Base-by-base conservation (phyloP, 2,888 invertebrate species). In the Fragum fragum region DNA sequence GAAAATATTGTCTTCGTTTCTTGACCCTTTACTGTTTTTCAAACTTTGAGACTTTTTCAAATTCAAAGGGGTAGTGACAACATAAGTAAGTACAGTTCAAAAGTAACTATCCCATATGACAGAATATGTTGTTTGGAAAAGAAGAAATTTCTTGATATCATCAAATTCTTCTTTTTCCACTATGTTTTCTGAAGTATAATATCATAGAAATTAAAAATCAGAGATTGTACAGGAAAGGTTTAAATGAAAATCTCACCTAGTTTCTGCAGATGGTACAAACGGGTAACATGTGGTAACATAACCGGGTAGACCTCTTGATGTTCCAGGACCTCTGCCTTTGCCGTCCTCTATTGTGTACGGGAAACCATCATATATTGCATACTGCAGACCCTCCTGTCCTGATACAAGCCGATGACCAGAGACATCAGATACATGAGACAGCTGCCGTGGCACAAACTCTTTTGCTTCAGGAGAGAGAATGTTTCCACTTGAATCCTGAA, bases 231-330 rank as follows among this genome's bases (percentile, higher is more conserved):
- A n/a, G n/a, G n/a, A n/a, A n/a, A n/a, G n/a, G n/a, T n/a, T 39
- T 9, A 11, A 18, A 55, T 21, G 7, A 55, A 9, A 39, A 47
- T 71, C 63, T 32, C 23, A 78, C 78, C 78, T 78, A 0, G 29
- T 39, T 21, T 78, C 78, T n/a, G 69, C 73, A n/a, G 79, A 78
- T 57, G 87, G 82, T 14, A 93, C 92, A 88, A 93, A 93, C 9
- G 93, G 93, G 78, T 92, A 93, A 76, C 93, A 93, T 68, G 90
- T 92, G 6, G 92, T 92, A 77, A 93, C 89, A 81, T 93, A 93
- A 32, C 87, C 77, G 7, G 93, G 93, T 11, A 93, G 82, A 36
- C 88, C 88, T 39, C 87, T 84, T 16, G 90, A 52, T 9, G 85
- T 83, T 7, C 47, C 23, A 9, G 29, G 53, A 1, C 72, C 77